Conservation (phyloP, 2,113 vertebrate genomes). For the Hippocampus zosterae region DNA sequence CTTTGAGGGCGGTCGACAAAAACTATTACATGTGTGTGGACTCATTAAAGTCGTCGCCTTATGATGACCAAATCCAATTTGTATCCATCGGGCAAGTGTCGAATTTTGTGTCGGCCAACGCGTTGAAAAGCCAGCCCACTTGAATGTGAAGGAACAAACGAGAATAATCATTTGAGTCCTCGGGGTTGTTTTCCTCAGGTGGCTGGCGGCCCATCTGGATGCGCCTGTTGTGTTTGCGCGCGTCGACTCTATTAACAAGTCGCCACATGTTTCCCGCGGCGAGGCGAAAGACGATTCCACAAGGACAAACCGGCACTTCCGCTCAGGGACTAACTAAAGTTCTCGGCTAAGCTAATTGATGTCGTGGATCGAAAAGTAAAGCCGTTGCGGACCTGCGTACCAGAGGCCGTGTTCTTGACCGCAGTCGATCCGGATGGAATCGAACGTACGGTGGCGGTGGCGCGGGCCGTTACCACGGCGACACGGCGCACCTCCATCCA, state of each 20-base stretch:
- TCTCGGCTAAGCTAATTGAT: not conserved
- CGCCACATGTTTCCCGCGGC: conserved; percentile 63
- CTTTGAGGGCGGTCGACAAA: conserved; percentile 58
- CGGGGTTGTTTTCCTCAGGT: conserved; percentile 21
- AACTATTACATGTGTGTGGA: conserved; percentile 59
- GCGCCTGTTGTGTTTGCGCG: not conserved
- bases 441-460: too few species aligned
- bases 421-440: too few species aligned
- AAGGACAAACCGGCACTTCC: conserved; percentile 28
- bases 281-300: conserved; percentile 51
- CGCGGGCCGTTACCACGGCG: not conserved
- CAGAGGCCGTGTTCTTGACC: too few species aligned
- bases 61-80: too few species aligned
- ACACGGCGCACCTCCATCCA: not conserved
- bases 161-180: not conserved
- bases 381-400: too few species aligned
- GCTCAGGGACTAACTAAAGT: not conserved
- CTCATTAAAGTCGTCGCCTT: too few species aligned
- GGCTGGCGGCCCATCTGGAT: conserved; percentile 46
- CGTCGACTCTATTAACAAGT: conserved; percentile 55
- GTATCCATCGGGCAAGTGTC: not conserved
- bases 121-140: not conserved
- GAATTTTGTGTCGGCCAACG: not conserved
- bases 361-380: not conserved
- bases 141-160: not conserved